These are phyloP conservation scores for Meliscaeva auricollis DNA, from an alignment of 2,888 invertebrate genomes.

Conservation along the genomic window DNA sequence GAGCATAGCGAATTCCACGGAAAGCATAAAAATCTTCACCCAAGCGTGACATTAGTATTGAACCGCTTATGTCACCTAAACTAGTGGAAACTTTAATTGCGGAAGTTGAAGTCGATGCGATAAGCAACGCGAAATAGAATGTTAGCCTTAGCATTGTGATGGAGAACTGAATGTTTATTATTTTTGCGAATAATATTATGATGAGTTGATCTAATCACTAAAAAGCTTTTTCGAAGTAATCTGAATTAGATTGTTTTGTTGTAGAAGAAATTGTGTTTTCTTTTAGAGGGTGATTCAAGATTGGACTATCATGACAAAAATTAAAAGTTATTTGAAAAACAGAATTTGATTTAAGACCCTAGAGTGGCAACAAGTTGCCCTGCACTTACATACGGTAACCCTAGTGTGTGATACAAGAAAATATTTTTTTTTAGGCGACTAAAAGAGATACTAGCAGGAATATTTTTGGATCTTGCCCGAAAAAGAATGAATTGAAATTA, in stretches of 20 bases:
- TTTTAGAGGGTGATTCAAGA: neutral
- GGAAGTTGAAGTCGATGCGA: neutral
- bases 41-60: conserved; percentile 78
- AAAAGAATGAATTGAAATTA: too few relatives aligned
- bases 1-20: conserved; percentile 82
- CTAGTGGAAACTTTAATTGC: conserved; percentile 79
- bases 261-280: neutral
- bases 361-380: too few relatives aligned
- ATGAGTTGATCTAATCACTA: neutral
- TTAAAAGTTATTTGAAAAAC: too few relatives aligned
- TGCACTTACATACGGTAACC: too few relatives aligned
- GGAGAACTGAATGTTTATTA: conserved; percentile 20
- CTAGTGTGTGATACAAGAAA: too few relatives aligned
- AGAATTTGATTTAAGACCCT: too few relatives aligned
- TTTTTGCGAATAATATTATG: neutral
- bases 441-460: too few relatives aligned
- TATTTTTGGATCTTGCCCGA: too few relatives aligned
- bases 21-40: conserved; percentile 80
- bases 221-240: conserved; percentile 5
- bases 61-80: conserved; percentile 80
- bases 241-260: neutral
- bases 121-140: conserved; percentile 23
- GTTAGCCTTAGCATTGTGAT: conserved; percentile 21
- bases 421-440: too few relatives aligned
- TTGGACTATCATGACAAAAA: too few relatives aligned